Evolutionary conservation across 2,113 vertebrate genomes (phyloP).

Genomic region (Aspiorhynchus laticeps): DNA sequence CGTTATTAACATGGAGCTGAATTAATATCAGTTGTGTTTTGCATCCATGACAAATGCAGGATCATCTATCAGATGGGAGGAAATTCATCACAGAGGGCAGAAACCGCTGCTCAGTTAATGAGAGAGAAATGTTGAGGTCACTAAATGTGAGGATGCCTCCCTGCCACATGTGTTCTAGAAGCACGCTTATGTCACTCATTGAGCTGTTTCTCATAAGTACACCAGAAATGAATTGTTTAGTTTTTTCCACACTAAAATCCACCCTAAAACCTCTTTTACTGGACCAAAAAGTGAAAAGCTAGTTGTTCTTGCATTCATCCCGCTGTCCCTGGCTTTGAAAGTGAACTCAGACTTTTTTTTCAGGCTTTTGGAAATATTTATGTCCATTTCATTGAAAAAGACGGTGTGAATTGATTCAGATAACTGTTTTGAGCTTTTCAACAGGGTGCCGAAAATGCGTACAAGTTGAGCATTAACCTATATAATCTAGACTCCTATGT

Average conservation of each 20-base stretch:
- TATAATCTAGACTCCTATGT: background rate
- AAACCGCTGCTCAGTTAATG: slow-evolving; percentile 28
- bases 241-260: background rate
- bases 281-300: background rate
- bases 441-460: background rate
- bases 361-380: background rate
- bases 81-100: background rate
- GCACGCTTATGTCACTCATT: background rate
- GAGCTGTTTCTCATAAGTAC: slow-evolving; percentile 9
- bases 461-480: background rate
- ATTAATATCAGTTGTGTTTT: slow-evolving; percentile 58
- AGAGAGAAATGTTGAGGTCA: slow-evolving; percentile 44
- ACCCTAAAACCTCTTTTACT: background rate
- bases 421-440: background rate
- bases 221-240: background rate
- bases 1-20: slow-evolving; percentile 48
- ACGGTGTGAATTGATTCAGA: background rate
- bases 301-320: background rate
- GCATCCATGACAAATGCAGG: slow-evolving; percentile 48
- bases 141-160: background rate
- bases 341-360: background rate
- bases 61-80: slow-evolving; percentile 48
- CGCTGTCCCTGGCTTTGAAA: background rate
- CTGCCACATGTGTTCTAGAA: slow-evolving; percentile 55
- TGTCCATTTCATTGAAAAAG: background rate